Percentiles rank a stretch among this genome's conserved stretches.
These are phyloP conservation scores for Crocodylus rhombifer DNA, from an alignment of 2,797 vertebrate species.

Conservation along the genomic window DNA sequence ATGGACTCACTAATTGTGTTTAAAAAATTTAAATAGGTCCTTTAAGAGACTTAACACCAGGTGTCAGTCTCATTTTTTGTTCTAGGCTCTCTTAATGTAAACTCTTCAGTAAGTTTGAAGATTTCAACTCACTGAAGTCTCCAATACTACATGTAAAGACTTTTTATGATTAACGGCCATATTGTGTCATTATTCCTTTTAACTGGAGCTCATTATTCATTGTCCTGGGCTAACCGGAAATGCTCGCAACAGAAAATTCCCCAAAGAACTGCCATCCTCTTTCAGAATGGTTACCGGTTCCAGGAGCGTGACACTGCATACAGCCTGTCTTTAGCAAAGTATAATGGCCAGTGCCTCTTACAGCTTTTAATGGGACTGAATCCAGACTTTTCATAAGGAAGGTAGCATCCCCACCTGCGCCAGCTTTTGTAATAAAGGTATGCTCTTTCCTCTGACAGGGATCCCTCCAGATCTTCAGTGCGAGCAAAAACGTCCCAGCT, in stretches of 20 bases:
- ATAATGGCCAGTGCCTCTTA: not conserved
- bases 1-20: not conserved
- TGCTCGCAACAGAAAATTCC: not conserved
- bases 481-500: not conserved
- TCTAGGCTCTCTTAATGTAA: slow-evolving; percentile 7
- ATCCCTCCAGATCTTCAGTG: not conserved
- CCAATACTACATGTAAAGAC: not conserved
- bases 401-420: not conserved
- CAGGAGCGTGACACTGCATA: too few relatives aligned
- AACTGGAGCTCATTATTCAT: not conserved
- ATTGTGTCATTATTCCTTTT: not conserved
- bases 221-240: not conserved
- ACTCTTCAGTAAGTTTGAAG: not conserved
- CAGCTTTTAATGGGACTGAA: not conserved
- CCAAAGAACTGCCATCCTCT: not conserved
- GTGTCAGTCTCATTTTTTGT: slow-evolving; percentile 35
- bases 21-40: not conserved
- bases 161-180: not conserved
- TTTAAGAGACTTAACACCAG: slow-evolving; percentile 6
- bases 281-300: not conserved
- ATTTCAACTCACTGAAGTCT: not conserved
- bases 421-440: not conserved
- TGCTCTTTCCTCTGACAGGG: not conserved
- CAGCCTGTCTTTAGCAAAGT: too few relatives aligned
- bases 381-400: not conserved